These are phyloP conservation scores for Nebria ingens DNA, from an alignment of 1,140 invertebrate species.

Conservation along the genomic window DNA sequence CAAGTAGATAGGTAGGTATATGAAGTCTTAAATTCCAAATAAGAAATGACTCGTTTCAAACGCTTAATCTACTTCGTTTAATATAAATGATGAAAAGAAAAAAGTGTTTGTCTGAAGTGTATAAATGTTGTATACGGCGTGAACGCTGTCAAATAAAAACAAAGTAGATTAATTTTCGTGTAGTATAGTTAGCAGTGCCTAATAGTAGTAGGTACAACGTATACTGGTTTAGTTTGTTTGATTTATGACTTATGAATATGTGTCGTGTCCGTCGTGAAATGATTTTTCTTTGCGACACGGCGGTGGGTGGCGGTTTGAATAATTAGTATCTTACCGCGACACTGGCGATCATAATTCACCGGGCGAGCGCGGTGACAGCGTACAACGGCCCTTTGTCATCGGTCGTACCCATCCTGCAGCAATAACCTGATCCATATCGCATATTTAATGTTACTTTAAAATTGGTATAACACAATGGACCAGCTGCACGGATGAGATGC, in stretches of 20 bases:
- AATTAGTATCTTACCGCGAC: too few relatives aligned
- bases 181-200: not conserved
- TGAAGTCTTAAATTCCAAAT: too few relatives aligned
- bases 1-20: too few relatives aligned
- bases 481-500: constrained; percentile 22
- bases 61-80: too few relatives aligned
- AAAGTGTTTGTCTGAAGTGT: not conserved
- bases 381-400: constrained; percentile 3
- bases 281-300: not conserved
- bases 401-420: not conserved
- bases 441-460: constrained; percentile 26
- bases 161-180: not conserved
- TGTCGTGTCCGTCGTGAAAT: too few relatives aligned
- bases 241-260: not conserved
- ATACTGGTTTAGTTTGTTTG: too few relatives aligned
- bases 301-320: too few relatives aligned
- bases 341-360: not conserved
- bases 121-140: not conserved
- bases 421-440: constrained; percentile 17
- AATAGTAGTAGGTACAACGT: too few relatives aligned
- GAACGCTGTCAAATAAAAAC: too few relatives aligned
- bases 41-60: too few relatives aligned
- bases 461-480: constrained; percentile 23
- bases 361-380: not conserved
- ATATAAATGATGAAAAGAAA: too few relatives aligned